phyloP scores from a whole-genome alignment of 2,797 vertebrate genomes.

The Acanthopagrus latus region DNA sequence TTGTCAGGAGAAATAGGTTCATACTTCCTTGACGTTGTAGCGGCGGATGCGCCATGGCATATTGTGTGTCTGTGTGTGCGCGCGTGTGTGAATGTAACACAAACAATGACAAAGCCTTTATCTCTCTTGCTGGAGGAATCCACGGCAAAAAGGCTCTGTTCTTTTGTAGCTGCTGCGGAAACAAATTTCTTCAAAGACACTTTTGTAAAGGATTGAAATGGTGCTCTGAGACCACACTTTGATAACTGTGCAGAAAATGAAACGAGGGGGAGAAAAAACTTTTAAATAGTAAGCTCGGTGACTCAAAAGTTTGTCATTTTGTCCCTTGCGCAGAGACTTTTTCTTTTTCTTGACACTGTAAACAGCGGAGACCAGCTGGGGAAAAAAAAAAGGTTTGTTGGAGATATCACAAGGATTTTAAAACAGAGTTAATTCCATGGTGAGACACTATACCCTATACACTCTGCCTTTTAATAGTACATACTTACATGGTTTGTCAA shows the following conservation, averaged over 20 bases:
- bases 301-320: constrained; percentile 26
- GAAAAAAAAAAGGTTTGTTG: constrained; percentile 8
- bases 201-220: constrained; percentile 48
- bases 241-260: constrained; percentile 41
- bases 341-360: constrained; percentile 4
- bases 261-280: background rate
- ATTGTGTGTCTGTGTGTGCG: constrained; percentile 24
- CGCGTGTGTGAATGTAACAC: constrained; percentile 30
- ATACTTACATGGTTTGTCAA: constrained; percentile 12
- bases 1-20: constrained; percentile 67
- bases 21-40: constrained; percentile 49
- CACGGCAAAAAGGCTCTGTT: constrained; percentile 13
- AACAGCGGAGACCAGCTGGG: constrained; percentile 8
- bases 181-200: constrained; percentile 56
- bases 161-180: constrained; percentile 21
- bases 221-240: constrained; percentile 19
- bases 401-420: constrained; percentile 15
- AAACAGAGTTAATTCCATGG: background rate
- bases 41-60: constrained; percentile 29
- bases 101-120: constrained; percentile 64
- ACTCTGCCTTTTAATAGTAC: constrained; percentile 18
- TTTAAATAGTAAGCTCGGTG: constrained; percentile 15
- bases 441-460: constrained; percentile 1
- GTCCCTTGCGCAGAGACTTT: constrained; percentile 26
- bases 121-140: constrained; percentile 46